These are phyloP conservation scores for Dasypogon diadema DNA, from an alignment of 2,888 invertebrate species.

Conservation along the genomic window DNA sequence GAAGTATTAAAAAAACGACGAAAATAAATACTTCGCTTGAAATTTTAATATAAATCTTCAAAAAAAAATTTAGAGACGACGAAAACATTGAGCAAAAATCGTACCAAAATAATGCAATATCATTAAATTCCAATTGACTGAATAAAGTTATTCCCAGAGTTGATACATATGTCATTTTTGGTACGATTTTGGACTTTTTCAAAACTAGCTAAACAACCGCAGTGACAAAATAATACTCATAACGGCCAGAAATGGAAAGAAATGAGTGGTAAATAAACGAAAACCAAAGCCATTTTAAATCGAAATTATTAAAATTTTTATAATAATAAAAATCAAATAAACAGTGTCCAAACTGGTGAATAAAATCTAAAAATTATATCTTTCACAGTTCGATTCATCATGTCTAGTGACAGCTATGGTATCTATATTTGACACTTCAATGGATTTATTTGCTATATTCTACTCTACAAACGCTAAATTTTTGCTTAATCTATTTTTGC, in stretches of 20 bases:
- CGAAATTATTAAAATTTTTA: not conserved
- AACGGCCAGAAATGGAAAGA: not conserved
- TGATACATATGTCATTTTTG: too few relatives aligned
- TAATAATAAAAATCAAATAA: constrained; percentile 54
- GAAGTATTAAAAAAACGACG: constrained; percentile 69
- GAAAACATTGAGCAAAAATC: too few relatives aligned
- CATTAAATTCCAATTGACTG: not conserved
- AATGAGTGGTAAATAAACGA: too few relatives aligned
- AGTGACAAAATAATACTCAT: too few relatives aligned
- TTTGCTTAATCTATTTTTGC: too few relatives aligned
- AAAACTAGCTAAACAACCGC: not conserved
- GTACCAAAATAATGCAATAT: not conserved
- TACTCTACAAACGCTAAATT: constrained; percentile 47
- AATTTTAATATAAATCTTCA: too few relatives aligned
- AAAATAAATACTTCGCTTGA: constrained; percentile 44
- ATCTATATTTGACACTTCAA: constrained; percentile 12
- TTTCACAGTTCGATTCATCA: constrained; percentile 45
- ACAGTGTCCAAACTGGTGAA: constrained; percentile 56
- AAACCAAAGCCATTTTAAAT: not conserved
- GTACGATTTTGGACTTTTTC: not conserved
- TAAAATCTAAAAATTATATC: constrained; percentile 55
- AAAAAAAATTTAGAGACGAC: too few relatives aligned
- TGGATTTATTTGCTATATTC: constrained; percentile 23
- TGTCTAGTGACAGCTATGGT: constrained; percentile 33
- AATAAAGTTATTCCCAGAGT: not conserved